phyloP scores from a whole-genome alignment of 2,113 vertebrate species.

The Hemiprocne comata region DNA sequence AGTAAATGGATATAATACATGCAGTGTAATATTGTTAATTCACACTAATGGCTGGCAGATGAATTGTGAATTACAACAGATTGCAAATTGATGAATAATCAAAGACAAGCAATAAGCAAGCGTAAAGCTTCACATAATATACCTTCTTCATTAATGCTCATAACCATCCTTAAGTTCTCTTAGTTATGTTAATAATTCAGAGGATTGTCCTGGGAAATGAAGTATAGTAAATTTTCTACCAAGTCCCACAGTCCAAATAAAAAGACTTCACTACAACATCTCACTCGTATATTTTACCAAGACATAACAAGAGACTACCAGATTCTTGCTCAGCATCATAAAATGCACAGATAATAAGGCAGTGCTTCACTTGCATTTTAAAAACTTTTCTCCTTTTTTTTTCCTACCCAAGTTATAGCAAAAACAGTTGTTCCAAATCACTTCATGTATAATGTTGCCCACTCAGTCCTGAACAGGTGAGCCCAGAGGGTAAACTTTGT shows the following conservation, averaged over 20 bases:
- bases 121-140: background rate
- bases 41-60: background rate
- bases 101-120: background rate
- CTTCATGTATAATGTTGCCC: background rate
- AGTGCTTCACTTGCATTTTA: background rate
- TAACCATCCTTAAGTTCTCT: background rate
- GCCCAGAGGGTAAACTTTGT: background rate
- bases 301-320: background rate
- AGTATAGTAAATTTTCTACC: background rate
- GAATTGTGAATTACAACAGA: background rate
- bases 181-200: background rate
- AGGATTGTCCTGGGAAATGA: background rate
- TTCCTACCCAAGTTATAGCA: fast-evolving
- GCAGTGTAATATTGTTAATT: background rate
- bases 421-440: background rate
- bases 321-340: background rate
- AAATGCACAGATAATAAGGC: background rate
- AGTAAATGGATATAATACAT: background rate
- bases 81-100: background rate
- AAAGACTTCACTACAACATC: background rate
- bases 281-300: background rate
- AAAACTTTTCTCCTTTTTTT: background rate
- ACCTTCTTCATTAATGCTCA: background rate
- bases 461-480: background rate
- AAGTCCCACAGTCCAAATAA: background rate